Evolutionary conservation across 2,888 invertebrate genomes (phyloP).

Genomic region (Hesperia comma): DNA sequence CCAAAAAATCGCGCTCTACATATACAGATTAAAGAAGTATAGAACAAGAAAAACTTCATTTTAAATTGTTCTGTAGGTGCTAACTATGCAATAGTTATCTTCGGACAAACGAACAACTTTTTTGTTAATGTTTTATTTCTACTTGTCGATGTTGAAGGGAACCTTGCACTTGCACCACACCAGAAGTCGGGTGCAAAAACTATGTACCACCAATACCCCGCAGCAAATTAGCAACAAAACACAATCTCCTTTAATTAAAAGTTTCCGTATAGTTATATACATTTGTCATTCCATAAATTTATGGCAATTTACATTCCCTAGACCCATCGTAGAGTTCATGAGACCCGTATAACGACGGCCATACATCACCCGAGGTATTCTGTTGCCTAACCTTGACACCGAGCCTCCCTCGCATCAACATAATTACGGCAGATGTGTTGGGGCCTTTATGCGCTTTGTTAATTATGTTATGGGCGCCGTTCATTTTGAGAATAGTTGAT

Average conservation of each 20-base stretch:
- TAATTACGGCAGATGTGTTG: constrained; percentile 8
- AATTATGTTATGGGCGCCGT: background rate
- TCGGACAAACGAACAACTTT: no score
- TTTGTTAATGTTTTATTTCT: no score
- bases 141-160: no score
- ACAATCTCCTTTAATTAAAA: background rate
- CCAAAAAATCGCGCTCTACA: no score
- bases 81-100: no score
- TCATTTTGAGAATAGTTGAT: background rate
- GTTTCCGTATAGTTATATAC: background rate
- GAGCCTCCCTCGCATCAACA: background rate
- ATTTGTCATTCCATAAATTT: constrained; percentile 4
- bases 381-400: constrained; percentile 10
- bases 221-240: no score
- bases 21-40: no score
- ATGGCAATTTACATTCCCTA: background rate
- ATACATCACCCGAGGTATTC: constrained; percentile 11
- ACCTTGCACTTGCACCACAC: no score
- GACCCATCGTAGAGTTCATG: background rate
- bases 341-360: constrained; percentile 1
- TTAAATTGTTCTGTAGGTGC: no score
- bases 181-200: no score
- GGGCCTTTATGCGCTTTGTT: constrained; percentile 1
- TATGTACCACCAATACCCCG: no score
- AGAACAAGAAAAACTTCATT: no score